These are phyloP conservation scores for Oscheius myriophilus DNA, from an alignment of 2,888 invertebrate genomes.

Conservation along the genomic window DNA sequence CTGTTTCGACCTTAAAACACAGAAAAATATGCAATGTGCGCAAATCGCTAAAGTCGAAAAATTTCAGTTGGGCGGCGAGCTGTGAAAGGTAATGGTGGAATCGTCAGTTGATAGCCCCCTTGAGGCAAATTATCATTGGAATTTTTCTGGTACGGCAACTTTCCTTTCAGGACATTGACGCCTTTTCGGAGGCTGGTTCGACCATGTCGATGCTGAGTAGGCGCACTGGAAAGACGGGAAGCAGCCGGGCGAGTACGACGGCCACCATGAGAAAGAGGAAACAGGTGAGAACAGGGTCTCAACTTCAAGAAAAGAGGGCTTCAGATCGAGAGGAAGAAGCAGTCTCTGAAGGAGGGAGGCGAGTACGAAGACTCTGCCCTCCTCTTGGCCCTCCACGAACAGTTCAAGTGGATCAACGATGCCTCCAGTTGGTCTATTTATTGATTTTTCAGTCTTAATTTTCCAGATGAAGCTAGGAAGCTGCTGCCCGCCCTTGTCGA, in stretches of 20 bases:
- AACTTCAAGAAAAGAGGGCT: background rate
- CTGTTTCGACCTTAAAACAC: too few relatives aligned
- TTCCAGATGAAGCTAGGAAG: conserved; percentile 47
- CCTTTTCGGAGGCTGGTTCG: conserved; percentile 30
- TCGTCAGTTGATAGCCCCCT: background rate
- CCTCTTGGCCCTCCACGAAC: conserved; percentile 49
- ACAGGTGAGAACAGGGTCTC: conserved; percentile 45
- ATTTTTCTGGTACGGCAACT: background rate
- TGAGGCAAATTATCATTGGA: background rate
- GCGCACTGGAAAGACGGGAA: conserved; percentile 26
- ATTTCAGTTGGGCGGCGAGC: too few relatives aligned
- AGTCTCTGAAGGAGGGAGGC: conserved; percentile 63
- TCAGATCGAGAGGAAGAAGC: conserved; percentile 64
- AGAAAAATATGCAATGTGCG: too few relatives aligned
- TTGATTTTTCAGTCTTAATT: too few relatives aligned
- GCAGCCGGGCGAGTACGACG: conserved; percentile 43
- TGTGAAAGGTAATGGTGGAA: background rate
- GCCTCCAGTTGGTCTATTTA: background rate
- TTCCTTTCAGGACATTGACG: conserved; percentile 29
- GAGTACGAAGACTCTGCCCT: conserved; percentile 66
- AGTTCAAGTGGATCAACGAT: conserved; percentile 38
- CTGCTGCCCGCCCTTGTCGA: conserved; percentile 54
- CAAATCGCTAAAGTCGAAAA: too few relatives aligned
- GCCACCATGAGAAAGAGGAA: conserved; percentile 53
- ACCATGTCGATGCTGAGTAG: conserved; percentile 24